Base-by-base conservation (phyloP, 2,888 invertebrate species). In the Trimorus sp. region DNA sequence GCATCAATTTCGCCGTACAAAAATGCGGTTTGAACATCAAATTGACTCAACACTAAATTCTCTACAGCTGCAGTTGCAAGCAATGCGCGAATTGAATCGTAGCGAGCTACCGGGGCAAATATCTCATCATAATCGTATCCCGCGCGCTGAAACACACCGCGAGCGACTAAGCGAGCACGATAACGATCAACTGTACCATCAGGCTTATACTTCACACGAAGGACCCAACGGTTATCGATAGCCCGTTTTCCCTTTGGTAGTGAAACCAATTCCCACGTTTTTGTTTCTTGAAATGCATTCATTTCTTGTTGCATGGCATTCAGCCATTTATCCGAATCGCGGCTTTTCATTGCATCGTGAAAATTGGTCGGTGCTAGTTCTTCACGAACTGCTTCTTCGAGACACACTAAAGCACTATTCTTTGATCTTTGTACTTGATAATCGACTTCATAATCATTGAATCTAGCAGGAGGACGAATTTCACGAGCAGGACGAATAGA, bases 211-310 rank as follows among this genome's bases (percentile, higher is more conserved):
- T 84, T 84, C 3, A 84, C 45, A n/a, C 75, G 70, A 70, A 81
- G 81, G 4, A 85, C 85, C 85, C 84, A 85, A 12, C 79, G 82
- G 65, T 78, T 82, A 12, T 69, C 74, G 16, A 83, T 84, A 56
- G 68, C 58, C 26, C 70, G 80, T 48, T 78, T 75, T 0, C 80
- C 84, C 15, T 14, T 0, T n/a, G 83, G 82, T 36, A 78, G 53
- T 9, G 63, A 12, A 16, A 83, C 83, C n/a, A 79, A 69, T 6
- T 63, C 65, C 82, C 82, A 83, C 12, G 83, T 83, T 14, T 79
- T 12, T 1, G 49, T 79, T 16, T 83, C 73, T 12, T 12, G 14
- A 16, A 79, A 63, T 8, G 77, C 68, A 7, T 69, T 7, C 9
- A 79, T 73, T 38, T 79, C 69, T 0, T 79, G 66, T 49, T 51